phyloP scores from a whole-genome alignment of 2,888 invertebrate species.

The Rhamnusium bicolor region DNA sequence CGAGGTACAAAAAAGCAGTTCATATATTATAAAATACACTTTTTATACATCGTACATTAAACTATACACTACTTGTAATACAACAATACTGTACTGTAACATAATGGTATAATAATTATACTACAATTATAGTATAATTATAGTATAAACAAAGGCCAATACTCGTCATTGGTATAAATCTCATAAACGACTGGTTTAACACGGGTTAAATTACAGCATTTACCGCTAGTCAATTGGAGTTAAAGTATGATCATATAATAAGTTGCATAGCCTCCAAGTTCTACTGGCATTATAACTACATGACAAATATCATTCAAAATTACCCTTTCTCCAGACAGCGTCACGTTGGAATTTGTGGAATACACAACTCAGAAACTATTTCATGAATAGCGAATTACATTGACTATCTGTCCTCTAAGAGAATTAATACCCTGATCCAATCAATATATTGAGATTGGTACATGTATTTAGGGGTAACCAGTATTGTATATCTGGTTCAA shows the following conservation, averaged over 20 bases:
- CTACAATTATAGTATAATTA: too few species aligned
- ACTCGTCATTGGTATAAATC: neutral
- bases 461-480: constrained; percentile 1
- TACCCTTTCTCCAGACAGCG: neutral
- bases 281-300: neutral
- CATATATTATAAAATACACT: too few species aligned
- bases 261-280: neutral
- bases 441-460: constrained; percentile 14
- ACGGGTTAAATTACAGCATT: neutral
- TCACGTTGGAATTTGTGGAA: neutral
- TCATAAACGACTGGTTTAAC: neutral
- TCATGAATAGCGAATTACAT: constrained; percentile 22
- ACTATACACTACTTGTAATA: too few species aligned
- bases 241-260: neutral
- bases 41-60: too few species aligned
- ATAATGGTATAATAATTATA: neutral
- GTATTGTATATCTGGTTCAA: constrained; percentile 2
- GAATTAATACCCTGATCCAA: constrained; percentile 4
- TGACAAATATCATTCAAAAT: neutral
- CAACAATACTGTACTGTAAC: too few species aligned
- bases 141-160: too few species aligned
- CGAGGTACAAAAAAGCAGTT: too few species aligned
- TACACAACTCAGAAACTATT: constrained; percentile 1
- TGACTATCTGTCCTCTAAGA: constrained; percentile 7
- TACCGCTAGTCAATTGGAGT: neutral